A percentile compares a stretch with the other conserved stretches of the same genome.
phyloP scores from a whole-genome alignment of 2,888 invertebrate genomes.

The Hyposoter dolosus region DNA sequence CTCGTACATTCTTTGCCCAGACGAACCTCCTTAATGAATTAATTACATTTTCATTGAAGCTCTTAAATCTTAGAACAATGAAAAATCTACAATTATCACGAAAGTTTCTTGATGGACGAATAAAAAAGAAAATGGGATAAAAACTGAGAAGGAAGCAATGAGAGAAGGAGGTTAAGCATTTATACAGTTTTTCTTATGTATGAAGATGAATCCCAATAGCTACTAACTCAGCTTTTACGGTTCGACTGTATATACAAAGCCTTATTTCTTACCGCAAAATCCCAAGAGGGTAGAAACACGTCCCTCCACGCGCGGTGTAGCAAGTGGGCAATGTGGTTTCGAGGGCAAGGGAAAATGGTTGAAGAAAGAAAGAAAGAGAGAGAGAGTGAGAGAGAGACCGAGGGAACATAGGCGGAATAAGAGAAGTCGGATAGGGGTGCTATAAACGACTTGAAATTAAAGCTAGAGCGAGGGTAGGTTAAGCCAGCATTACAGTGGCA shows the following conservation, averaged over 20 bases:
- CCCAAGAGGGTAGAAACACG: slow-evolving; percentile 58
- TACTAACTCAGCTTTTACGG: slow-evolving; percentile 64
- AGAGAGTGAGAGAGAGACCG: slow-evolving; percentile 13
- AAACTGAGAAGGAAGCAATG: slow-evolving; percentile 31
- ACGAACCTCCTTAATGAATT: neutral
- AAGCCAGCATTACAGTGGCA: slow-evolving; percentile 65
- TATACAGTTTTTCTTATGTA: slow-evolving; percentile 31
- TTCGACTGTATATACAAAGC: slow-evolving; percentile 37
- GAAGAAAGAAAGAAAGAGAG: slow-evolving; percentile 10
- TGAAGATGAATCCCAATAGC: slow-evolving; percentile 61
- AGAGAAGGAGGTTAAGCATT: slow-evolving; percentile 52
- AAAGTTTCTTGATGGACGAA: neutral
- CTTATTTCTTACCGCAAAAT: slow-evolving; percentile 65
- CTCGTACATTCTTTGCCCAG: too few species aligned
- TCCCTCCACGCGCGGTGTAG: slow-evolving; percentile 34
- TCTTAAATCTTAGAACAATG: neutral
- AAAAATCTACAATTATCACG: neutral
- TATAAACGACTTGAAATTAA: slow-evolving; percentile 70
- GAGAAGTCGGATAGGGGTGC: slow-evolving; percentile 58
- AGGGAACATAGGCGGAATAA: slow-evolving; percentile 42
- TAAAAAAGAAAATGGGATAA: neutral
- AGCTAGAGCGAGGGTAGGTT: slow-evolving; percentile 66
- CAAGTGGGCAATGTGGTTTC: slow-evolving; percentile 52
- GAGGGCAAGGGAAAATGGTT: slow-evolving; percentile 45
- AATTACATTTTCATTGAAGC: neutral